Evolutionary conservation across 37 sponge, comb jelly and placozoan genomes (phyloP), one percentile per base, ranked within the genome.

Genomic region (Geodia barretti): DNA sequence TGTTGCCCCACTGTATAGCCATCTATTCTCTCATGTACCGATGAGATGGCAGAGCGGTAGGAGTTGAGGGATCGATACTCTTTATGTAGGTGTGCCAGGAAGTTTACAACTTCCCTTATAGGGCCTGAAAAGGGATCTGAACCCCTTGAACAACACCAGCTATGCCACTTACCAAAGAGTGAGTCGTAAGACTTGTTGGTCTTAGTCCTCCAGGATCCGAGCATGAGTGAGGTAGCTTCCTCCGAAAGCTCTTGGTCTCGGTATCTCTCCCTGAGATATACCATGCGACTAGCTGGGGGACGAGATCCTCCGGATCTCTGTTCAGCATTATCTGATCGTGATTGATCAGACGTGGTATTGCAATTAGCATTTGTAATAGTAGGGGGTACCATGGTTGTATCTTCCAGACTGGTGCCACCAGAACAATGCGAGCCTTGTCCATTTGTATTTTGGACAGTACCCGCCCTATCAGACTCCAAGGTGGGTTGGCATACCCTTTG

Each of bases 401-500:
- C 9, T 39, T n/a, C n/a, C n/a, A n/a, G n/a, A n/a, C n/a, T n/a
- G n/a, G n/a, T n/a, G n/a, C n/a, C n/a, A n/a, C n/a, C n/a, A n/a
- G n/a, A n/a, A n/a, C n/a, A n/a, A n/a, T n/a, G n/a, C n/a, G n/a
- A 8, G 4, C 2, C n/a, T 35, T 61, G 60, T 79, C 80, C 80
- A 47, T 9, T 24, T 24, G 1, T 2, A 79, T 20, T 39, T 87
- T 43, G 9, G 74, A 17, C 38, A 86, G 80, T 11, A 77, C 85
- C 41, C 38, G 39, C 9, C 77, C 77, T 8, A 84, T 36, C 72
- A 84, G 61, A 38, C 24, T 60, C 78, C 77, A 86, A 35, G 86
- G 80, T n/a, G 86, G 74, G 40, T 73, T 77, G 5, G 86, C 86
- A 85, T 70, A 70, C 2, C 62, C 71, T 42, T 70, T 26, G 8